Conservation (phyloP, 2,797 vertebrate species). For the Danionella dracula region DNA sequence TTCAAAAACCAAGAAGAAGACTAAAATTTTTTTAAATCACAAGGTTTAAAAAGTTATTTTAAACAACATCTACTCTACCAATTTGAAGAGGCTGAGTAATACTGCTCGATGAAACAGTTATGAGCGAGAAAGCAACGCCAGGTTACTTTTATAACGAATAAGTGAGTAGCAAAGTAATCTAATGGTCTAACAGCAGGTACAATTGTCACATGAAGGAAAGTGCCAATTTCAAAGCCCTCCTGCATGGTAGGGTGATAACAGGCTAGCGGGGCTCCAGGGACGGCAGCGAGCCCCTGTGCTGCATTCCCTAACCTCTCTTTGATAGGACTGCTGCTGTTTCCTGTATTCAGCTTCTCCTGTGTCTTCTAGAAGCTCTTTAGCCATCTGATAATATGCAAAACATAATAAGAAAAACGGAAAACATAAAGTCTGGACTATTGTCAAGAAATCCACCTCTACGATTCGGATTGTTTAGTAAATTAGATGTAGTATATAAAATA, state of each 20-base stretch:
- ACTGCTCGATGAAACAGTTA: slow-evolving; percentile 29
- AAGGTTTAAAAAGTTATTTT: neutral
- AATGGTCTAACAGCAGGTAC: slow-evolving; percentile 59
- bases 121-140: slow-evolving; percentile 35
- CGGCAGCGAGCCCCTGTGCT: slow-evolving; percentile 26
- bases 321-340: slow-evolving; percentile 37
- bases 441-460: neutral
- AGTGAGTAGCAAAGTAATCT: slow-evolving; percentile 54
- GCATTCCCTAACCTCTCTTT: slow-evolving; percentile 47
- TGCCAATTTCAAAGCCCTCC: slow-evolving; percentile 61
- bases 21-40: neutral
- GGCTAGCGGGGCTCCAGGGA: slow-evolving; percentile 49
- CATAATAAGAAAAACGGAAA: neutral
- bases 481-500: no score
- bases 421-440: neutral
- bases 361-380: neutral
- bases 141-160: slow-evolving; percentile 37
- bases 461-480: no score
- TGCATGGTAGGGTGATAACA: slow-evolving; percentile 56
- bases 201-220: slow-evolving; percentile 62
- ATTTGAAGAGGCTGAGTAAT: slow-evolving; percentile 17
- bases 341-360: slow-evolving; percentile 18
- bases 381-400: slow-evolving; percentile 15
- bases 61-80: slow-evolving; percentile 10
- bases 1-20: neutral